Base-by-base conservation (phyloP, 2,113 vertebrate species). In the Apeltes quadracus region DNA sequence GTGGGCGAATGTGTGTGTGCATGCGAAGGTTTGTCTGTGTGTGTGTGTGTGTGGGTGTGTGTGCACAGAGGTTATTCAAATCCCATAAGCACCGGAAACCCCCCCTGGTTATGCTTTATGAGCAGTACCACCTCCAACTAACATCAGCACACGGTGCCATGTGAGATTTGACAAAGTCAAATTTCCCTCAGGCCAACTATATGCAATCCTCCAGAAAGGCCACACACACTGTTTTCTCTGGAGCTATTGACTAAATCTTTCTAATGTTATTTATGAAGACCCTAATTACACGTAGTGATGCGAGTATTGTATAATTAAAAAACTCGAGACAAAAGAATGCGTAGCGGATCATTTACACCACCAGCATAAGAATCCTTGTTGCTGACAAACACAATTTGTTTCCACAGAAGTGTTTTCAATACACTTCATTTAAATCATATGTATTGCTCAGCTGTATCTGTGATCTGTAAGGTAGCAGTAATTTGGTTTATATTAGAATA, bases 101-200 rank as follows among this genome's bases (percentile, higher is more conserved):
- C 74, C 80, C 63, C 62, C 53, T 34, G 70, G 76, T 78, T 69
- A 72, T 51, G 32, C 69, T 74, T 83, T 82, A 78, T 83, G 57
- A 54, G 38, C 68, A 74, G 58, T 22, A 59, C 55, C 36, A 67
- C 76, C 76, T 78, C 64, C 0, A 78, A 78, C 71, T 56, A 66
- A 76, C 61, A 84, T 84, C 69, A 67, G 58, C 56, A 75, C 61
- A 32, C 81, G 50, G 61, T 54, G 32, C 72, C 48, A 41, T 75
- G 75, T 64, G 63, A 83, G 64, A 80, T 75, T 75, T 58, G 4
- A 63, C 39, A 74, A 67, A 78, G 72, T 81, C 61, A 78, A 61
- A 67, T 50, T 43, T 57, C 44, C 70, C 39, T 61, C 32, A 44
- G 51, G 82, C 69, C 43, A 57, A 22, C n/a, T 50, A 44, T 67